These are phyloP conservation scores for Leucozona laternaria DNA, from an alignment of 2,888 invertebrate species.

Conservation along the genomic window DNA sequence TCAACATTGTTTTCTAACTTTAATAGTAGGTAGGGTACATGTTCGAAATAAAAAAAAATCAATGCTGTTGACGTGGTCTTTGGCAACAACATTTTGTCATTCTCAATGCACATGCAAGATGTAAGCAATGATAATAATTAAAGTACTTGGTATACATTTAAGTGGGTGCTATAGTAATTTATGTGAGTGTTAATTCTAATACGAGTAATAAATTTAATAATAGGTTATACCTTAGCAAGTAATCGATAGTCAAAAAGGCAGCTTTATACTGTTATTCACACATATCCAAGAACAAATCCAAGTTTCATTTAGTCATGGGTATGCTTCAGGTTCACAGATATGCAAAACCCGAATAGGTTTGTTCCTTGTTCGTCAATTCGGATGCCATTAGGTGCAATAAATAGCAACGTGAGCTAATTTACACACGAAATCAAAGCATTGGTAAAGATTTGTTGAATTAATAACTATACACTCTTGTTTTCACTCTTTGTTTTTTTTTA, in stretches of 20 bases:
- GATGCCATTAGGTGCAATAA: slow-evolving; percentile 29
- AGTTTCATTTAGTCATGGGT: slow-evolving; percentile 13
- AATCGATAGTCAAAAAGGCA: slow-evolving; percentile 36
- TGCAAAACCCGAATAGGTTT: slow-evolving; percentile 46
- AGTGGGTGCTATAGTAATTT: not conserved
- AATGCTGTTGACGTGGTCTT: slow-evolving; percentile 15
- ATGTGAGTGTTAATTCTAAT: not conserved
- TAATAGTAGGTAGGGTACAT: not conserved
- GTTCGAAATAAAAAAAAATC: not conserved
- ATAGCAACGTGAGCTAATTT: slow-evolving; percentile 28
- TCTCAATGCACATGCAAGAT: not conserved
- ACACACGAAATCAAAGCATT: not conserved
- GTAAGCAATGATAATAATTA: not conserved
- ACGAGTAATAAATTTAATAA: not conserved
- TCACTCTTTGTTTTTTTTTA: not conserved
- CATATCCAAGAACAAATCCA: slow-evolving; percentile 47
- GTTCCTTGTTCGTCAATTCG: slow-evolving; percentile 11
- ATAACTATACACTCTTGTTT: not conserved
- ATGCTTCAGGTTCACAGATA: slow-evolving; percentile 40
- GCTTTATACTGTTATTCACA: slow-evolving; percentile 18
- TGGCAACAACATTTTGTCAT: not conserved
- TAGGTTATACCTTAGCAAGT: slow-evolving; percentile 11
- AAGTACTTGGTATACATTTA: not conserved
- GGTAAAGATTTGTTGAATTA: not conserved
- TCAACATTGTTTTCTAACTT: not conserved